Conservation (phyloP, 1,140 invertebrate genomes). For the Drosophila santomea region DNA sequence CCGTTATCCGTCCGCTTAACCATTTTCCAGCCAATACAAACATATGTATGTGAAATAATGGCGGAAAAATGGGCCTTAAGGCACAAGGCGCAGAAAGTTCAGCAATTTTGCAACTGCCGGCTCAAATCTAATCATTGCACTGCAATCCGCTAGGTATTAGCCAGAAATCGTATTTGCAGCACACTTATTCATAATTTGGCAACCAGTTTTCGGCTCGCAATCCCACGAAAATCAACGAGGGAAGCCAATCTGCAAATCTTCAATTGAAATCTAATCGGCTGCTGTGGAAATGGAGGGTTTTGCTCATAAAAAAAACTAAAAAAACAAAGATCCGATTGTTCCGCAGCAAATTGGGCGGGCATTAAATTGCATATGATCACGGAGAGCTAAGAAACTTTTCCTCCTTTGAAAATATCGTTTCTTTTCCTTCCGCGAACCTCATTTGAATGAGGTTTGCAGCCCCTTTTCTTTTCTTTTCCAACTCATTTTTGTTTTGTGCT, state of each 20-base stretch:
- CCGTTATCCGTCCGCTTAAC: neutral
- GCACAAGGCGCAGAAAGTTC: too few species aligned
- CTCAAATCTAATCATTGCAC: slow-evolving; percentile 20
- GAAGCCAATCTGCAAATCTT: slow-evolving; percentile 33
- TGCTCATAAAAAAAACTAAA: neutral
- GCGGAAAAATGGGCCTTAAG: neutral
- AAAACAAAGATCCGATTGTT: slow-evolving; percentile 44
- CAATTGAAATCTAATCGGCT: slow-evolving; percentile 43
- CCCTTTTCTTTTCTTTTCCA: slow-evolving; percentile 2
- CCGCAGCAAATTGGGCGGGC: slow-evolving; percentile 31
- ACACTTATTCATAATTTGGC: slow-evolving; percentile 39
- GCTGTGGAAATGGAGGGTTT: neutral
- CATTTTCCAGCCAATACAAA: neutral
- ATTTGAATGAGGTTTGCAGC: slow-evolving; percentile 30
- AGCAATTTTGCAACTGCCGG: neutral
- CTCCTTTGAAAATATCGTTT: slow-evolving; percentile 20
- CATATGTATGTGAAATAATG: neutral
- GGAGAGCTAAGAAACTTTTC: slow-evolving; percentile 14
- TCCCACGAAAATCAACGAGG: slow-evolving; percentile 6
- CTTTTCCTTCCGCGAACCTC: slow-evolving; percentile 45
- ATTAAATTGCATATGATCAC: slow-evolving; percentile 52
- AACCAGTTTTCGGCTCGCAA: slow-evolving; percentile 11
- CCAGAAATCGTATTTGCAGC: slow-evolving; percentile 12
- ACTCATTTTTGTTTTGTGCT: neutral
- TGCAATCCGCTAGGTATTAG: slow-evolving; percentile 19